A percentile compares a stretch with the other conserved stretches of the same genome.
Evolutionary conservation across 2,888 invertebrate genomes (phyloP).

Genomic region (Drosophila trichaetosa): DNA sequence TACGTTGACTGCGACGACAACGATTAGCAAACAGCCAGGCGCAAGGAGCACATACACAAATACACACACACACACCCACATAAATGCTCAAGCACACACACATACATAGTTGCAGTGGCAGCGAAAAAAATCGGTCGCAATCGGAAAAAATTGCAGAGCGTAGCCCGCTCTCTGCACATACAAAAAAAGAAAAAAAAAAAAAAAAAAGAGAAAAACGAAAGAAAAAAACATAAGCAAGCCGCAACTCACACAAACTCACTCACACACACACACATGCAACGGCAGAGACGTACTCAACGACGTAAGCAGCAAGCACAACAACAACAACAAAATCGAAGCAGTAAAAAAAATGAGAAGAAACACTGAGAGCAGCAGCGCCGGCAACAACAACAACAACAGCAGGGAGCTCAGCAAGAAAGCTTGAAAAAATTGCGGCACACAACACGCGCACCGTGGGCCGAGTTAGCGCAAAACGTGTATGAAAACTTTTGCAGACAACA

Average conservation of each 20-base stretch:
- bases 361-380: conserved; percentile 70
- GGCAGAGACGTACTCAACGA: conserved; percentile 75
- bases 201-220: conserved; percentile 44
- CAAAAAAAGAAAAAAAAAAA: conserved; percentile 57
- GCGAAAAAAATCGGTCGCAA: conserved; percentile 81
- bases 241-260: conserved; percentile 70
- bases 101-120: conserved; percentile 56
- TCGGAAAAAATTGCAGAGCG: conserved; percentile 81
- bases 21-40: conserved; percentile 82
- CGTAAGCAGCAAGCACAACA: conserved; percentile 61
- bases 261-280: conserved; percentile 44
- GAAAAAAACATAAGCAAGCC: conserved; percentile 80
- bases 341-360: conserved; percentile 76
- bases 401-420: conserved; percentile 69
- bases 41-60: conserved; percentile 74
- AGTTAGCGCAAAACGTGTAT: conserved; percentile 45
- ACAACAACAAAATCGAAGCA: conserved; percentile 60
- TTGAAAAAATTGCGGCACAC: conserved; percentile 77
- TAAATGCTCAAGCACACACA: conserved; percentile 52
- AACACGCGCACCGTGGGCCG: conserved; percentile 78
- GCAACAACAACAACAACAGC: conserved; percentile 55
- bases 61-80: conserved; percentile 46
- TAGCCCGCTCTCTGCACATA: conserved; percentile 80
- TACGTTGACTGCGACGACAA: conserved; percentile 78
- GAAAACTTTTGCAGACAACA: conserved; percentile 71